These are phyloP conservation scores for Neotragus pygmaeus DNA, from an alignment of 2,113 vertebrate species.

Conservation along the genomic window DNA sequence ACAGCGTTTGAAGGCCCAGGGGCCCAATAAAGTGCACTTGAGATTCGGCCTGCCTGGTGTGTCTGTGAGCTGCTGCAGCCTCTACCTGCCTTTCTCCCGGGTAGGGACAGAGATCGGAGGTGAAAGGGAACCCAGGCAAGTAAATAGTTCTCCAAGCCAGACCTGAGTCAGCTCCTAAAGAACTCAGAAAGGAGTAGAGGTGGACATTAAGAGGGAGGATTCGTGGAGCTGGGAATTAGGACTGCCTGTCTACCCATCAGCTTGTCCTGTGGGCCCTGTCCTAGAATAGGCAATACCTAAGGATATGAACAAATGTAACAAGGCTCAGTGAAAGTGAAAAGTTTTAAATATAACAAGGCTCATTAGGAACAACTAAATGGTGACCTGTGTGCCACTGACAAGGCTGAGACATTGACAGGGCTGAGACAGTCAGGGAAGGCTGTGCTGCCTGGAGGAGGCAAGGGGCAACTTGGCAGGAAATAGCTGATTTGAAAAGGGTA, in stretches of 20 bases:
- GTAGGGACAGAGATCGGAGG: neutral
- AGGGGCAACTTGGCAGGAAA: neutral
- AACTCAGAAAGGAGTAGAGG: neutral
- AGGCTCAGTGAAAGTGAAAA: neutral
- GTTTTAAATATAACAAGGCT: neutral
- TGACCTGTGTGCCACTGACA: neutral
- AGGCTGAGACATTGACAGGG: neutral
- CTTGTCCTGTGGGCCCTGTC: neutral
- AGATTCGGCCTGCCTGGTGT: neutral
- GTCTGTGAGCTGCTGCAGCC: neutral
- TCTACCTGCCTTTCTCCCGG: neutral
- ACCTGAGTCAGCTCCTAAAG: neutral
- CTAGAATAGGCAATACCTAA: neutral
- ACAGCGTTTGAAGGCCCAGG: neutral
- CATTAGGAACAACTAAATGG: neutral
- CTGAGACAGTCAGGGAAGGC: neutral
- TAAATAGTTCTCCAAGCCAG: neutral
- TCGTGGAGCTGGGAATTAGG: neutral
- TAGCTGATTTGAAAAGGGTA: neutral
- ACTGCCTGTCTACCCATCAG: neutral
- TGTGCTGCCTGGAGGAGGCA: neutral
- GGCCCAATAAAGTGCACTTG: slow-evolving; percentile 48
- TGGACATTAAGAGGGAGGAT: neutral
- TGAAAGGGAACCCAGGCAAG: neutral
- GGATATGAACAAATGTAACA: neutral